Conservation (phyloP, 1,140 invertebrate genomes). For the Parasteatoda tepidariorum region DNA sequence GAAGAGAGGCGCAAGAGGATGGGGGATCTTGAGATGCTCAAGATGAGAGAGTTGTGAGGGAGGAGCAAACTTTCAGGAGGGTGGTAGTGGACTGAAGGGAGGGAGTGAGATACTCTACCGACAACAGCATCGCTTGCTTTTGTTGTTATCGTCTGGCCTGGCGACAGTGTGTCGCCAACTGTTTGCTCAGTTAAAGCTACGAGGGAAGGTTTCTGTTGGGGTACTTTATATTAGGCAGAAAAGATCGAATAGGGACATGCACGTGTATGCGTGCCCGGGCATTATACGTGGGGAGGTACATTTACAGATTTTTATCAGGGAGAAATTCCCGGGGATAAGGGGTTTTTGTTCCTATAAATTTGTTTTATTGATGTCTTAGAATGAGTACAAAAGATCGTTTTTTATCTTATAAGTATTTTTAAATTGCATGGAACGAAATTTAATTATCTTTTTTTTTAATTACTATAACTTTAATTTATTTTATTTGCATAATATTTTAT, state of each 20-base stretch:
- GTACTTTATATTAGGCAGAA: slow-evolving; percentile 34
- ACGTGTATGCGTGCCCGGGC: slow-evolving; percentile 19
- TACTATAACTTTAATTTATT: too few relatives aligned
- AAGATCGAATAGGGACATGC: slow-evolving; percentile 5
- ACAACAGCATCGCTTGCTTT: slow-evolving; percentile 45
- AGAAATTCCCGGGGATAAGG: slow-evolving; percentile 17
- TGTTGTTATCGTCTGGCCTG: slow-evolving; percentile 40
- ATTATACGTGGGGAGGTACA: slow-evolving; percentile 7
- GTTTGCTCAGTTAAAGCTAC: slow-evolving; percentile 16
- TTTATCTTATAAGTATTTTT: neutral
- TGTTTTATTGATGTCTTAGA: neutral
- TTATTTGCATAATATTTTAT: too few relatives aligned
- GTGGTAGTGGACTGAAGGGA: neutral
- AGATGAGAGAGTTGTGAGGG: slow-evolving; percentile 4
- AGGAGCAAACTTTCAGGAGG: slow-evolving; percentile 1
- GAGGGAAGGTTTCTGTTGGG: neutral
- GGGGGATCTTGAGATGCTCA: neutral
- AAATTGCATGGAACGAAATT: neutral
- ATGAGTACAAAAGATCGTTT: neutral
- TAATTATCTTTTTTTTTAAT: neutral
- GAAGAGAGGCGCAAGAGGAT: too few relatives aligned
- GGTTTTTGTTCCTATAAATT: neutral
- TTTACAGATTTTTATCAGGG: slow-evolving; percentile 40
- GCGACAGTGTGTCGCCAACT: slow-evolving; percentile 28
- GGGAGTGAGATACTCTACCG: neutral